Evolutionary conservation across 2,797 vertebrate species (phyloP).

Genomic region (Calcarius lapponicus): DNA sequence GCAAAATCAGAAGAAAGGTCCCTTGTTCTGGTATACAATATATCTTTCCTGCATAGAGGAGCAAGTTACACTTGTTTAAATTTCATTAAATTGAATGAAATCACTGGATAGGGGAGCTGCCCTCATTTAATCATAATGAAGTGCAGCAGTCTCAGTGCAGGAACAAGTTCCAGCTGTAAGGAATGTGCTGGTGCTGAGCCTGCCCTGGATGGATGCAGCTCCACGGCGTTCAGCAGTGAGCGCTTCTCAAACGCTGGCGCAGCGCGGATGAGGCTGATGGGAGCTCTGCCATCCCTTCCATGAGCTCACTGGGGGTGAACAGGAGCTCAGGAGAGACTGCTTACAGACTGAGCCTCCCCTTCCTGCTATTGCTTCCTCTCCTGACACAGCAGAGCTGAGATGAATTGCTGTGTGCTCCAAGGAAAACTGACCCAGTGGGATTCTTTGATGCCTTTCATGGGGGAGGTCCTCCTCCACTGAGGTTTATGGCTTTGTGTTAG

Average conservation of each 20-base stretch:
- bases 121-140: neutral
- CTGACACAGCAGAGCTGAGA: neutral
- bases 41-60: neutral
- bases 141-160: neutral
- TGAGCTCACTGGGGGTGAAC: neutral
- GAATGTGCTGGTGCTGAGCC: neutral
- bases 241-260: neutral
- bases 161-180: neutral
- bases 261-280: neutral
- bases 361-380: neutral
- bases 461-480: neutral
- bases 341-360: neutral
- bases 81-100: neutral
- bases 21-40: neutral
- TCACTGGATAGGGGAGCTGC: neutral
- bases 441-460: neutral
- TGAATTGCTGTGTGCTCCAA: neutral
- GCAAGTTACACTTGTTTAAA: neutral
- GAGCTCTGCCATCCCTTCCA: neutral
- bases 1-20: neutral
- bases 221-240: fast-evolving
- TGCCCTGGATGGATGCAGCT: neutral
- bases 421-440: neutral
- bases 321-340: neutral
- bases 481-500: neutral